Conservation (phyloP, 2,888 invertebrate species). For the Cataglyphis cursor region DNA sequence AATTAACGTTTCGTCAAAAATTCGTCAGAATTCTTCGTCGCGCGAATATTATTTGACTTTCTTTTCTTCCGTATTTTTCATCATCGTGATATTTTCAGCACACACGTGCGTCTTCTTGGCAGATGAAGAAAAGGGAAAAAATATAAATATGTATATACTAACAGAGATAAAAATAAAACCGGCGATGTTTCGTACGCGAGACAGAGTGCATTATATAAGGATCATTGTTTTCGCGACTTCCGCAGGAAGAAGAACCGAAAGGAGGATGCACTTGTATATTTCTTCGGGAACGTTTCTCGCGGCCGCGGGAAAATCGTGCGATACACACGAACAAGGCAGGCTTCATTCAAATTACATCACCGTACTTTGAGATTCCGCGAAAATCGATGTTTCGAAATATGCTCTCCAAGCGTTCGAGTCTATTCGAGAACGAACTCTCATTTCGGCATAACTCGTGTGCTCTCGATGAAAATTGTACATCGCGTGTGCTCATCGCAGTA, state of each 20-base stretch:
- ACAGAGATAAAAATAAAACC: conserved; percentile 39
- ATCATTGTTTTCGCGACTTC: conserved; percentile 63
- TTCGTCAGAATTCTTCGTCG: background rate
- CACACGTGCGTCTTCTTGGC: background rate
- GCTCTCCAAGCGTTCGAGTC: background rate
- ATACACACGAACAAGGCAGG: conserved; percentile 1
- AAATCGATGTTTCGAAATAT: conserved; percentile 44
- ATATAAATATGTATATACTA: background rate
- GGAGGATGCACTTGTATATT: conserved; percentile 39
- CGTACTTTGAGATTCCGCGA: background rate
- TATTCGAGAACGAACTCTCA: background rate
- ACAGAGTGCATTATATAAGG: conserved; percentile 62
- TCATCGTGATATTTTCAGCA: background rate
- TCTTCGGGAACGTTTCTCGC: conserved; percentile 48
- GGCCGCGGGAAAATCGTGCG: conserved; percentile 4
- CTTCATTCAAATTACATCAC: conserved; percentile 32
- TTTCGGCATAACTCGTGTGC: conserved; percentile 2
- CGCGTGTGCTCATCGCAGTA: background rate
- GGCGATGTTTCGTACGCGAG: conserved; percentile 26
- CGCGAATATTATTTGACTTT: background rate
- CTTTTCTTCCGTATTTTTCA: conserved; percentile 1
- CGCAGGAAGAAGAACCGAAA: conserved; percentile 64
- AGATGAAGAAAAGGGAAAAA: conserved; percentile 32
- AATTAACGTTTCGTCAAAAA: background rate
- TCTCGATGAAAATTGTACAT: conserved; percentile 33